Conservation (phyloP, 2,113 vertebrate genomes). For the Petromus typicus region DNA sequence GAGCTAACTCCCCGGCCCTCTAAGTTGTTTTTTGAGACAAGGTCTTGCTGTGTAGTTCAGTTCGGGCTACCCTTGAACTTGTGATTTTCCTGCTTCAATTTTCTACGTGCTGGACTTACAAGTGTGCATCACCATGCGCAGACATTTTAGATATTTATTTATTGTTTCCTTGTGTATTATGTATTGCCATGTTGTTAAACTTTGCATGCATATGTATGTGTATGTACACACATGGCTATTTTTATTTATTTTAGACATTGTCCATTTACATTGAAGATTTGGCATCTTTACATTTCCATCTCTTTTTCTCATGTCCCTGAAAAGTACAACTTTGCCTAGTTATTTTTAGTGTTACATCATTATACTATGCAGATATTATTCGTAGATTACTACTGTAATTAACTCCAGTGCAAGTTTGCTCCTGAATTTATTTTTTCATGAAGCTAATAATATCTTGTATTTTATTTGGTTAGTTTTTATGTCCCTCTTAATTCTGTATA, state of each 20-base stretch:
- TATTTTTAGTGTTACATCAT: background rate
- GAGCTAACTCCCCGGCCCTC: no score
- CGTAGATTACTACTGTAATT: background rate
- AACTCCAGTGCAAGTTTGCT: background rate
- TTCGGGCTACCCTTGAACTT: background rate
- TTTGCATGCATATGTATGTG: no score
- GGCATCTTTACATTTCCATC: background rate
- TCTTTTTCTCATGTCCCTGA: background rate
- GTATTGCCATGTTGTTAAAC: no score
- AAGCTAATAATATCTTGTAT: slow-evolving; percentile 14
- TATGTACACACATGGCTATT: no score
- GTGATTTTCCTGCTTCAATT: background rate
- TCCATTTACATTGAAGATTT: slow-evolving; percentile 9
- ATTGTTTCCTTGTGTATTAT: slow-evolving; percentile 6
- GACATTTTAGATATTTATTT: slow-evolving; percentile 19
- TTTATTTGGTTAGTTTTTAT: background rate
- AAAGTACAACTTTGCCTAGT: background rate
- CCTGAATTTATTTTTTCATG: slow-evolving; percentile 17
- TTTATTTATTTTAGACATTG: slow-evolving; percentile 33
- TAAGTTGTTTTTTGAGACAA: background rate
- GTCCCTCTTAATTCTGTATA: background rate
- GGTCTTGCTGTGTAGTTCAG: background rate
- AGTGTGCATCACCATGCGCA: background rate
- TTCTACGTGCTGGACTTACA: background rate
- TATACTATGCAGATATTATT: background rate